Base-by-base conservation (phyloP, 2,888 invertebrate species). In the Diloba caeruleocephala region DNA sequence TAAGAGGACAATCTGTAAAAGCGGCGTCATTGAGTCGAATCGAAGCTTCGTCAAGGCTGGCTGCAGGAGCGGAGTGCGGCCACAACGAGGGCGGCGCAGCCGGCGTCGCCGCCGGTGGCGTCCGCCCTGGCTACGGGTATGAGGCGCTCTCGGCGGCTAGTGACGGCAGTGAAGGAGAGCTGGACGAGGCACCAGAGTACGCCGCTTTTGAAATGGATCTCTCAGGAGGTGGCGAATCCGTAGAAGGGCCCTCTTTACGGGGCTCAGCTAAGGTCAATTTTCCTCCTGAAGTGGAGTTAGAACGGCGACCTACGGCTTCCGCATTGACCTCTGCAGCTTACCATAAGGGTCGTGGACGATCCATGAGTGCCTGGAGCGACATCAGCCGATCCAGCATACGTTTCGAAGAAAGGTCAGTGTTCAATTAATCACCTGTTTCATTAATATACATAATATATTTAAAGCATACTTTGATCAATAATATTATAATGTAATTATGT, bases 321-420 rank as follows among this genome's bases (percentile, higher is more conserved):
- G 85, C 93, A 46, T 66, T 92, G 32, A 81, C 92, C 34, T 81
- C 92, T 33, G 91, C 94, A 6, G 82, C 89, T 34, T 89, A 94
- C 65, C 94, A 94, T 69, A 88, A 95, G 12, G 94, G 92, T 58
- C 94, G 90, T 83, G 97, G 95, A 1, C 94, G 96, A 26, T 97
- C 97, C 65, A 96, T 97, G 96, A 97, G 97, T 79, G 97, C 97
- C 28, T 97, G 97, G 97, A 97, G 97, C 78, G 97, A 97, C 81
- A 95, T 97, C 82, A 97, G 97, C 78, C 94, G 97, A 49, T 97
- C 97, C 69, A 97, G 97, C 83, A 96, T 97, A 94, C 95, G 96
- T 76, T 94, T 97, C 78, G 96, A 96, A 69, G 96, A 96, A 85
- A 96, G 96, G 96, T 96, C 41, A 84, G 88, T 85, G 13, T 23